phyloP scores from a whole-genome alignment of 2,888 invertebrate genomes.

The Drosophila leonis region DNA sequence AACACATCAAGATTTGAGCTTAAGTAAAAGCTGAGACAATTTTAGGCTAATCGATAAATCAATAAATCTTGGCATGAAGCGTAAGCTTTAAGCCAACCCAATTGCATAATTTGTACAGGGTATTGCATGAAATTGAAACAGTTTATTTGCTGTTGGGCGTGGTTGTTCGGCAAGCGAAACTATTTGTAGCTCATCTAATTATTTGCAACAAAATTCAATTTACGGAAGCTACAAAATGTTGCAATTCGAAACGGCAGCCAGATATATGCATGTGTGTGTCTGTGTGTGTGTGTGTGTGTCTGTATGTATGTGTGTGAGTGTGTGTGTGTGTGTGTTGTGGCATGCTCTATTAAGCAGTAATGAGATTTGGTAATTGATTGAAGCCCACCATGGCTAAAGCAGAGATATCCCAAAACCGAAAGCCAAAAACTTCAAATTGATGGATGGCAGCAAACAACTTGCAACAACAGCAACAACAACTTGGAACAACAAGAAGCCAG shows the following conservation, averaged over 20 bases:
- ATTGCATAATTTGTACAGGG: not conserved
- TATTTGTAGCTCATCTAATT: slow-evolving; percentile 49
- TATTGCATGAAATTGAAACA: slow-evolving; percentile 30
- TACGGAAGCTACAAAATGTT: slow-evolving; percentile 43
- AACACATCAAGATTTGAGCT: not conserved
- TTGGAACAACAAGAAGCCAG: not conserved
- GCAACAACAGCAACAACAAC: slow-evolving; percentile 2
- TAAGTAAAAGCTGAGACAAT: not conserved
- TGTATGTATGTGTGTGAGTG: slow-evolving; percentile 10
- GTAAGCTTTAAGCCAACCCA: not conserved
- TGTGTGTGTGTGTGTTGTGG: slow-evolving; percentile 31
- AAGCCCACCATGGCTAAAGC: slow-evolving; percentile 46
- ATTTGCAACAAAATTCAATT: slow-evolving; percentile 51
- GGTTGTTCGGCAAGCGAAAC: slow-evolving; percentile 5
- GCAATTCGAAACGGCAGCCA: slow-evolving; percentile 23
- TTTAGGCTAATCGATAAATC: not conserved
- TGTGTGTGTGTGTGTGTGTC: slow-evolving; percentile 5
- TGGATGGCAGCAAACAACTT: slow-evolving; percentile 48
- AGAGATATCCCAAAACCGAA: slow-evolving; percentile 32
- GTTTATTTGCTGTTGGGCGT: slow-evolving; percentile 19
- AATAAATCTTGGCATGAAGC: accelerated
- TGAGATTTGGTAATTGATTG: slow-evolving; percentile 81
- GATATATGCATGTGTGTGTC: slow-evolving; percentile 1
- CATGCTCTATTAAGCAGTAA: slow-evolving; percentile 79
- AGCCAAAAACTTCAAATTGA: slow-evolving; percentile 60